Evolutionary conservation across 2,797 vertebrate genomes (phyloP).

Genomic region (Peromyscus melanophrys): DNA sequence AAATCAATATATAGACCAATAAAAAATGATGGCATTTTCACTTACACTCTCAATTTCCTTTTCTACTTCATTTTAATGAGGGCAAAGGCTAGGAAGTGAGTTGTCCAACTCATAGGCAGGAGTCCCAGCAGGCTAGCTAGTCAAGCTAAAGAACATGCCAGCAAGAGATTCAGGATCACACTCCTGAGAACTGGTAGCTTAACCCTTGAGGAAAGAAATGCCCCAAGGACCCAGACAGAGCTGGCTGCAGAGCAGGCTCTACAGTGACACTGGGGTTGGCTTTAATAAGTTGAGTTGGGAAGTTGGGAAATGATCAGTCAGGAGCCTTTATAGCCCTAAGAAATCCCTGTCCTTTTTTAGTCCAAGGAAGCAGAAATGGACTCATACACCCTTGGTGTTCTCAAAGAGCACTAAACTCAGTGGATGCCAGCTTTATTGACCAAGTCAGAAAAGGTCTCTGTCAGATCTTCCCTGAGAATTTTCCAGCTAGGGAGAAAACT

Average conservation of each 20-base stretch:
- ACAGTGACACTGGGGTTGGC: not conserved
- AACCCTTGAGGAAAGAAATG: not conserved
- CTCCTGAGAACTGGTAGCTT: not conserved
- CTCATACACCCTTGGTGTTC: not conserved
- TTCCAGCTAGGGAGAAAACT: not conserved
- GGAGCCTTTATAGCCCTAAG: constrained; percentile 24
- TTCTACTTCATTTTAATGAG: not conserved
- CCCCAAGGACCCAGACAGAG: not conserved
- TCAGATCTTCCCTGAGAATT: not conserved
- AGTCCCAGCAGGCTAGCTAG: not conserved
- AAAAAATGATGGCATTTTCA: not conserved
- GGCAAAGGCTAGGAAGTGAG: not conserved
- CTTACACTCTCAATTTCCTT: not conserved
- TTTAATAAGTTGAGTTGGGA: constrained; percentile 41
- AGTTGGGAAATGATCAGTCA: not conserved
- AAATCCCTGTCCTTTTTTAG: not conserved
- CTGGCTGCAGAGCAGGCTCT: constrained; percentile 22
- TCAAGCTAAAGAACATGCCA: not conserved
- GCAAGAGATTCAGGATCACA: not conserved
- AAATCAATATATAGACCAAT: not conserved
- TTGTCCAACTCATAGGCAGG: not conserved
- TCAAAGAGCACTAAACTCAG: not conserved
- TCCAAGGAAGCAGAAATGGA: not conserved
- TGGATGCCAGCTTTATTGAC: not conserved
- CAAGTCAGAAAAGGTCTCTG: not conserved